Evolutionary conservation across 2,888 invertebrate species (phyloP).

Genomic region (Trachelus tabidus): DNA sequence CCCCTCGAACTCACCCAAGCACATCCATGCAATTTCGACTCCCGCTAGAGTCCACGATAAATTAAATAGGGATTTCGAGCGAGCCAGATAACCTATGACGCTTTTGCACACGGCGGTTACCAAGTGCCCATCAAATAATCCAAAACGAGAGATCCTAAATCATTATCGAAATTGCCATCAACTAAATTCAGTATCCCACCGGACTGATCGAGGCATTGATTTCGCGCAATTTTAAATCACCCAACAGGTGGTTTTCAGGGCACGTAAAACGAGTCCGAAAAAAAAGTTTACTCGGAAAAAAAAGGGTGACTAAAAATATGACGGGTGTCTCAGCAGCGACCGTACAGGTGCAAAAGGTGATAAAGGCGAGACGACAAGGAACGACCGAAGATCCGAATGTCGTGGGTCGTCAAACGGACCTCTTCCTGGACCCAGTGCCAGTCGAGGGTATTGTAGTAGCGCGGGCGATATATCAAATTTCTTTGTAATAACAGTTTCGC

Average conservation of each 20-base stretch:
- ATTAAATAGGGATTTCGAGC: conserved; percentile 42
- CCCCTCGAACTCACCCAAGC: background rate
- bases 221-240: background rate
- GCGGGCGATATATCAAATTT: conserved; percentile 56
- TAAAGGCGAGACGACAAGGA: background rate
- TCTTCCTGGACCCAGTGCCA: background rate
- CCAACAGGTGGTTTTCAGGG: background rate
- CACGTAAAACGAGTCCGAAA: background rate
- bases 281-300: background rate
- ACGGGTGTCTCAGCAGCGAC: background rate
- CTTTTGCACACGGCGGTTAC: conserved; percentile 28
- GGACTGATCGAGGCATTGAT: background rate
- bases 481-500: conserved; percentile 50
- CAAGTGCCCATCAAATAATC: conserved; percentile 36
- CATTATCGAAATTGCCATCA: background rate
- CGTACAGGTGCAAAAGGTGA: background rate
- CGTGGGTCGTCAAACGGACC: background rate
- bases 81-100: conserved; percentile 29
- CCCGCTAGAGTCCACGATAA: conserved; percentile 12
- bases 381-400: background rate
- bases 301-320: background rate
- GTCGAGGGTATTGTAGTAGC: background rate
- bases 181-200: background rate
- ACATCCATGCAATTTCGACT: background rate
- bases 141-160: conserved; percentile 19